A percentile compares a stretch with the other conserved stretches of the same genome.
These are phyloP conservation scores for Carollia perspicillata DNA, from an alignment of 2,113 vertebrate species.

Conservation along the genomic window DNA sequence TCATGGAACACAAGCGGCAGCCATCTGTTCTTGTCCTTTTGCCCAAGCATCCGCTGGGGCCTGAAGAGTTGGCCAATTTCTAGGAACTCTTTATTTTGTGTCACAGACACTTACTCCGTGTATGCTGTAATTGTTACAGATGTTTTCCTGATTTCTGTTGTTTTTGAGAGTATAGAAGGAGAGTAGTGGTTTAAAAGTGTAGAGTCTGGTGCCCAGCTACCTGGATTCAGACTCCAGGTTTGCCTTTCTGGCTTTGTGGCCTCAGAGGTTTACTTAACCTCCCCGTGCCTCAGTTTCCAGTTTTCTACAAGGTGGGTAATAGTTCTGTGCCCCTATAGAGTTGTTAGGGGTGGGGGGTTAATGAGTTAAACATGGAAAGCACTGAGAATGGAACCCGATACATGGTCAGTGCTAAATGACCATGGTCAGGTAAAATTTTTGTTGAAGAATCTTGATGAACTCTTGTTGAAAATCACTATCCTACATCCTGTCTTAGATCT, in stretches of 20 bases:
- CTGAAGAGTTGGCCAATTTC: background rate
- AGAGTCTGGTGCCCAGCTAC: background rate
- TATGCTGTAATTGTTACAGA: background rate
- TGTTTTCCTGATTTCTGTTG: background rate
- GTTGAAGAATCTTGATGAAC: no score
- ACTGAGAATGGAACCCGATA: accelerated
- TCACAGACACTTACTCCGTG: background rate
- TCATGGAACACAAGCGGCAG: accelerated
- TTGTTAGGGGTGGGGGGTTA: no score
- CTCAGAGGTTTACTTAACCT: background rate
- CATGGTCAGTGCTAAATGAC: background rate
- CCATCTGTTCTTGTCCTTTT: background rate
- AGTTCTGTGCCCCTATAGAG: accelerated
- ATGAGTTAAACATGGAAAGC: background rate
- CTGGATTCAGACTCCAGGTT: background rate
- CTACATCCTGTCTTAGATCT: background rate
- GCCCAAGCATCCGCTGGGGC: background rate
- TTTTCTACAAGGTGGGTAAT: background rate
- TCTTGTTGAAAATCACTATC: background rate
- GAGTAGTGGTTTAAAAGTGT: background rate
- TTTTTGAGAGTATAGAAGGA: background rate
- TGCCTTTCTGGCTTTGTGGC: background rate
- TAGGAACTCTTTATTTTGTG: background rate
- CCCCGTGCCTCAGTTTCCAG: background rate
- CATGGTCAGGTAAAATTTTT: background rate